Base-by-base conservation (phyloP, 2,888 invertebrate genomes). In the Eristalinus aeneus region DNA sequence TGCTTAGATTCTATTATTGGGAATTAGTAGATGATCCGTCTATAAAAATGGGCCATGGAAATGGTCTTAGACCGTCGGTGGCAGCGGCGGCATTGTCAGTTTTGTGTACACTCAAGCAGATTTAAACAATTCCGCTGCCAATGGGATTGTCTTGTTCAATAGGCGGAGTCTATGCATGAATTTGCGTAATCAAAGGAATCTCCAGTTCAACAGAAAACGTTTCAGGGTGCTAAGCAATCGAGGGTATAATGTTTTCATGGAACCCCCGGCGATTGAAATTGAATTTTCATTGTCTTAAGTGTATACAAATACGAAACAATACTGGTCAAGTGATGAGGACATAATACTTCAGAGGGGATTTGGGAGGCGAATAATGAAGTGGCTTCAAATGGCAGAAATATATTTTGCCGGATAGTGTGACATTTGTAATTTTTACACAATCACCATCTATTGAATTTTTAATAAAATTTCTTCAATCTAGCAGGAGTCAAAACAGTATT, bases 1-100 rank as follows among this genome's bases (percentile, higher is more conserved):
- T 82, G 82, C 74, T 69, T 78, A 68, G 74, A 86, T 60, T 39
- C 73, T 63, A 20, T 76, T 80, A 72, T 76, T 64, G 60, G n/a
- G 67, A 73, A 72, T 67, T 67, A 64, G 60, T 72, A 54, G 60
- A 60, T 31, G 60, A 60, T 61, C 53, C n/a, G 53, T n/a, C 34
- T 60, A 54, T 67, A 65, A 61, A 73, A 73, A 67, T 54, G 32
- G 46, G 23, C 53, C 46, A 54, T 63, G 54, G 20, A 31, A 22
- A 39, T 20, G 31, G 10, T 46, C 12, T 46, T 16, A 46, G 46
- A 46, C 11, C 46, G 20, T 6, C 27, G n/a, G 46, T 36, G 6
- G 74, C 22, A 10, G 39, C 39, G 54, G 34, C 36, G 34, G 1
- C 54, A 58, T 12, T 22, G n/a, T n/a, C 22, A n/a, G 20, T 8